Percentiles rank a stretch among this genome's conserved stretches.
Evolutionary conservation across 1,140 invertebrate genomes (phyloP).

Genomic region (Capitella teleta): DNA sequence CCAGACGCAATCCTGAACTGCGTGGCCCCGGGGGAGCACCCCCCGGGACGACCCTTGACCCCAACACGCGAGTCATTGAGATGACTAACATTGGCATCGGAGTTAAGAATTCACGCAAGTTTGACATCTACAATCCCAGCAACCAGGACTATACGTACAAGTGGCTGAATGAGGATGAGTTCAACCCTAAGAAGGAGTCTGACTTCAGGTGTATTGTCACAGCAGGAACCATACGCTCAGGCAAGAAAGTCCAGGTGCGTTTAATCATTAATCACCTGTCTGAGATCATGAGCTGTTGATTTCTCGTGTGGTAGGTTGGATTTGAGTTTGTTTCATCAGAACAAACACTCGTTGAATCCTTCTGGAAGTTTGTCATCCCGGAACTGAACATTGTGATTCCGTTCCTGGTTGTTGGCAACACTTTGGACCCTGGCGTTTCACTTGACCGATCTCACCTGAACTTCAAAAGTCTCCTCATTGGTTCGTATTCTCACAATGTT

Average conservation of each 20-base stretch:
- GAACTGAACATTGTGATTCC: conserved; percentile 36
- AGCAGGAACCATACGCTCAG: conserved; percentile 28
- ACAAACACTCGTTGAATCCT: conserved; percentile 34
- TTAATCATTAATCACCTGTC: neutral
- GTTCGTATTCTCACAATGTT: conserved; percentile 20
- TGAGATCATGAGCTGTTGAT: too few species aligned
- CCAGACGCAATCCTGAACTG: conserved; percentile 34
- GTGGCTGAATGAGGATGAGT: conserved; percentile 37
- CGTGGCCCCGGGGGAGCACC: conserved; percentile 32
- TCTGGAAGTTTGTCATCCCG: conserved; percentile 40
- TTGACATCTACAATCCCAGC: conserved; percentile 40
- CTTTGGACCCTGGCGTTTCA: conserved; percentile 33
- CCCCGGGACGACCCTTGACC: conserved; percentile 35
- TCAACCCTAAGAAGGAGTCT: conserved; percentile 24
- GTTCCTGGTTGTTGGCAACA: conserved; percentile 39
- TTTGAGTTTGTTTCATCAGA: conserved; percentile 36
- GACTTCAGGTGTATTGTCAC: conserved; percentile 28
- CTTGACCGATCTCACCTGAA: conserved; percentile 39
- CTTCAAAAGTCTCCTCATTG: conserved; percentile 39
- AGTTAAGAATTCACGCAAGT: conserved; percentile 17
- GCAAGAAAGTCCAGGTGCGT: conserved; percentile 33
- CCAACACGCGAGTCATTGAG: conserved; percentile 39
- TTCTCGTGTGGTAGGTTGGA: conserved; percentile 22
- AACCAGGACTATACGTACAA: conserved; percentile 33
- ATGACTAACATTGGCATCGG: conserved; percentile 34